Conservation (phyloP, 2,113 vertebrate genomes). For the Myodes glareolus region DNA sequence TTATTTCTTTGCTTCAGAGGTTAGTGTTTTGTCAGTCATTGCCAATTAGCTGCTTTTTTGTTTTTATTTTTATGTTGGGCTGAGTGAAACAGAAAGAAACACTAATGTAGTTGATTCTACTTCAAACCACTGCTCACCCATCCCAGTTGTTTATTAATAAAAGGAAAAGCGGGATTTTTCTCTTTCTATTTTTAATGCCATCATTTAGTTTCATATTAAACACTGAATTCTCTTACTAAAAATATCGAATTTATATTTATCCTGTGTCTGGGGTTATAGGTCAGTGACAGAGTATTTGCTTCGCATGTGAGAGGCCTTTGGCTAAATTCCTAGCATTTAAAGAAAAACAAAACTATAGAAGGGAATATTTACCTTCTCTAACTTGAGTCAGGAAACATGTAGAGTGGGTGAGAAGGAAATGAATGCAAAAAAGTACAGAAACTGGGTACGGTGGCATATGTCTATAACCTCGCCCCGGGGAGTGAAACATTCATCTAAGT, state of each 20-base stretch:
- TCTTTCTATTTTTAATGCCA: background rate
- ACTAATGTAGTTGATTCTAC: background rate
- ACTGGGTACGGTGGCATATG: background rate
- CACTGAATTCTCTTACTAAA: conserved; percentile 1
- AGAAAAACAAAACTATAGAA: background rate
- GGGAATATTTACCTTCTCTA: background rate
- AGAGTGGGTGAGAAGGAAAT: background rate
- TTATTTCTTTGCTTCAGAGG: conserved; percentile 31
- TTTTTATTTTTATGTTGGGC: background rate
- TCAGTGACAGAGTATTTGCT: background rate
- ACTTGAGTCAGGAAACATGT: background rate
- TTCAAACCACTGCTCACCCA: conserved; percentile 44
- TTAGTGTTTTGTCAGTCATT: background rate
- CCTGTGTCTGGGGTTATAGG: background rate
- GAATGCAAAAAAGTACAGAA: background rate
- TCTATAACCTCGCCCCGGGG: background rate
- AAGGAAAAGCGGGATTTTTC: background rate
- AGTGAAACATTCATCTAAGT: background rate
- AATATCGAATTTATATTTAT: background rate
- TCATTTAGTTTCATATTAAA: conserved; percentile 29
- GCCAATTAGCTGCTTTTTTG: background rate
- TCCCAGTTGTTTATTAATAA: conserved; percentile 39
- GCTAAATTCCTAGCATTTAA: background rate
- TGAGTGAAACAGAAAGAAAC: conserved; percentile 34
- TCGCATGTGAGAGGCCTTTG: background rate